phyloP scores from a whole-genome alignment of 1,140 invertebrate species.

The Leptinotarsa lineolata region DNA sequence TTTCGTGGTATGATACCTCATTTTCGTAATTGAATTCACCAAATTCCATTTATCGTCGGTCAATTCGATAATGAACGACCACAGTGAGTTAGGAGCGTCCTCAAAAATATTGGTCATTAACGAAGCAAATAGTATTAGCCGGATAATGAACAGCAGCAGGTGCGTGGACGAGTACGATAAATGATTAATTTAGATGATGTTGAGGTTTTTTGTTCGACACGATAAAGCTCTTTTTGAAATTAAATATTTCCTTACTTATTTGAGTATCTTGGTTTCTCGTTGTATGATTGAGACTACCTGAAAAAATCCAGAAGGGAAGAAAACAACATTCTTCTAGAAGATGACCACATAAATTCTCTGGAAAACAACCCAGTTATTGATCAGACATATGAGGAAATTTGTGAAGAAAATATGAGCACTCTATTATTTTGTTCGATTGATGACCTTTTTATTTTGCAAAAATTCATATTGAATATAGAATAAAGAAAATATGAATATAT shows the following conservation, averaged over 20 bases:
- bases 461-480: no score
- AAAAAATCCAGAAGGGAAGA: no score
- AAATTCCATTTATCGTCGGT: neutral
- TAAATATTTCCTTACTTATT: neutral
- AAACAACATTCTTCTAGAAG: no score
- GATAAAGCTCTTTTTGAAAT: neutral
- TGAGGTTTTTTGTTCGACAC: neutral
- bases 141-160: neutral
- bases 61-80: neutral
- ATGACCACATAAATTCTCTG: no score
- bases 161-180: neutral
- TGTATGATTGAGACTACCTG: no score
- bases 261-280: no score
- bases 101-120: neutral
- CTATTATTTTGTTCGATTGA: no score
- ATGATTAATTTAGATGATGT: neutral
- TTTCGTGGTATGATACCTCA: neutral
- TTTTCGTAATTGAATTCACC: slow-evolving; percentile 1
- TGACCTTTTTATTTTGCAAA: no score
- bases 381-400: no score
- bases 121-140: neutral
- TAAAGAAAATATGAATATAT: no score
- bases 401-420: no score
- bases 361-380: no score
- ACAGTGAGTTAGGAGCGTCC: neutral